These are phyloP conservation scores for Picus viridis DNA, from an alignment of 2,797 vertebrate genomes.

Conservation along the genomic window DNA sequence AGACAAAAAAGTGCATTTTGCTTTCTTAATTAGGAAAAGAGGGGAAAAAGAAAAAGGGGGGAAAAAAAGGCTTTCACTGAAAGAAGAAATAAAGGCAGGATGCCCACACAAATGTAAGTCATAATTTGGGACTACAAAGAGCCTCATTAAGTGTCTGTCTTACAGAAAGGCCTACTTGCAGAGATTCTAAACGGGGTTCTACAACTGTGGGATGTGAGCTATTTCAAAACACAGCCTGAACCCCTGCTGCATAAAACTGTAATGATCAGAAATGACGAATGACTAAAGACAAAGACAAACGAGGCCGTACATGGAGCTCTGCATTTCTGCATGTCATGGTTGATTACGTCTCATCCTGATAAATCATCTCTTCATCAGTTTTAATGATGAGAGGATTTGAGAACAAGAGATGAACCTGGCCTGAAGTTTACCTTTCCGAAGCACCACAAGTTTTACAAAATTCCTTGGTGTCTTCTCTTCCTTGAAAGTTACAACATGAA, in stretches of 20 bases:
- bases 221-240: background rate
- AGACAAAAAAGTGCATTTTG: background rate
- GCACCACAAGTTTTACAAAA: background rate
- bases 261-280: conserved; percentile 32
- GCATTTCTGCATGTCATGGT: background rate
- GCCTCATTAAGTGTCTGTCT: background rate
- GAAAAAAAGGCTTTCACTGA: background rate
- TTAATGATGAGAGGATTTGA: conserved; percentile 32
- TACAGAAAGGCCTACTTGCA: background rate
- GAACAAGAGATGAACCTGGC: conserved; percentile 25
- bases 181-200: background rate
- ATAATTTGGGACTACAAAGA: background rate
- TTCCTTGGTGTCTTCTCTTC: background rate
- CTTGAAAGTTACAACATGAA: background rate
- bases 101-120: background rate
- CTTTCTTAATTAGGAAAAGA: background rate
- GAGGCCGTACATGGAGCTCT: conserved; percentile 14
- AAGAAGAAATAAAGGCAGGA: background rate
- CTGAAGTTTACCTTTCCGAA: conserved; percentile 40
- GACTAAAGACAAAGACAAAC: conserved; percentile 40
- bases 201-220: background rate
- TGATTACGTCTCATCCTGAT: conserved; percentile 20
- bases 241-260: background rate
- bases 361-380: conserved; percentile 59
- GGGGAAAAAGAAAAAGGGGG: no score